These are phyloP conservation scores for Julus scandinavius DNA, from an alignment of 2,888 invertebrate genomes.

Conservation along the genomic window DNA sequence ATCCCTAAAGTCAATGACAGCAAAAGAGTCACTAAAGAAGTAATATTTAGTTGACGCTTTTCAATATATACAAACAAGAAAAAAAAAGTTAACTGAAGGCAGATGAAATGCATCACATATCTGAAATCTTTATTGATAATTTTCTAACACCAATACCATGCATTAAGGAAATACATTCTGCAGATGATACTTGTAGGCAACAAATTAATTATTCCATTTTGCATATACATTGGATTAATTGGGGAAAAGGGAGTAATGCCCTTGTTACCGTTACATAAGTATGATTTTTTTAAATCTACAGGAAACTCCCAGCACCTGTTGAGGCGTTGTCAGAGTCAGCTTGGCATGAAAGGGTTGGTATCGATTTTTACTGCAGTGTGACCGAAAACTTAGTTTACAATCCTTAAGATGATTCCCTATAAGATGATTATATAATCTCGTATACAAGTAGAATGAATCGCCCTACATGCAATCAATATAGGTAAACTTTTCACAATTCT, in stretches of 20 bases:
- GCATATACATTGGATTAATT: background rate
- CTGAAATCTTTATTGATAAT: too few species aligned
- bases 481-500: background rate
- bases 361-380: background rate
- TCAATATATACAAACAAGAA: background rate
- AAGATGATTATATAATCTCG: too few species aligned
- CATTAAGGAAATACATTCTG: too few species aligned
- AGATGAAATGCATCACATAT: too few species aligned
- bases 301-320: background rate
- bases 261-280: background rate
- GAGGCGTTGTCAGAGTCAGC: background rate
- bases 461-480: too few species aligned
- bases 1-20: constrained; percentile 33
- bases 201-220: too few species aligned
- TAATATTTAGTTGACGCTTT: background rate
- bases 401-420: too few species aligned
- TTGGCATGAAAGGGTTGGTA: background rate
- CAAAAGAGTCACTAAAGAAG: background rate
- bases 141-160: too few species aligned
- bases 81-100: background rate
- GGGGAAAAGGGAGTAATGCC: background rate
- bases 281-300: background rate
- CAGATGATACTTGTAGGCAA: too few species aligned
- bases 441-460: too few species aligned
- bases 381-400: background rate